Evolutionary conservation across 2,888 invertebrate species (phyloP).

Genomic region (Notodonta dromedarius): DNA sequence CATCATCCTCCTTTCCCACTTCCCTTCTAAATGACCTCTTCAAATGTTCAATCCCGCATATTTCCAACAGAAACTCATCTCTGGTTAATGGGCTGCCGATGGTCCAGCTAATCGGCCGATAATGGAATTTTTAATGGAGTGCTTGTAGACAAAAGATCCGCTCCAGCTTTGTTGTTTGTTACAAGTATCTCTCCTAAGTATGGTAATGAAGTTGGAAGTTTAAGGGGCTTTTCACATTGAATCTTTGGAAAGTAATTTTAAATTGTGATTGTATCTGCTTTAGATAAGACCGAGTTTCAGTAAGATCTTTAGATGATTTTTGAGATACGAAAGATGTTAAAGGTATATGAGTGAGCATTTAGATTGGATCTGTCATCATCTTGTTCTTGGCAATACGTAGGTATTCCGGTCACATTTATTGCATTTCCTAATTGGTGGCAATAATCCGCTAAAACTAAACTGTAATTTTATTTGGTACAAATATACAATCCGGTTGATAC

Average conservation of each 20-base stretch:
- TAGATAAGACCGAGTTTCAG: background rate
- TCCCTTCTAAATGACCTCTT: background rate
- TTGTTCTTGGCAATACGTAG: no score
- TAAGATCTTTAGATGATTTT: no score
- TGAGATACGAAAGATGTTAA: no score
- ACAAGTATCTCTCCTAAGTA: background rate
- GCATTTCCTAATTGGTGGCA: no score
- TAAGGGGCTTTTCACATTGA: background rate
- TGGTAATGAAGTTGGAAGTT: background rate
- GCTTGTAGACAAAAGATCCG: constrained; percentile 20
- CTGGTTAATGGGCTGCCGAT: constrained; percentile 9
- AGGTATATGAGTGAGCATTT: no score
- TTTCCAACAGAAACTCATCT: constrained; percentile 10
- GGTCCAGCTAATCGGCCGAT: constrained; percentile 28
- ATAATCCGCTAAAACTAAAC: no score
- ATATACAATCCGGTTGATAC: no score
- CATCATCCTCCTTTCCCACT: background rate
- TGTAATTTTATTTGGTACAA: no score
- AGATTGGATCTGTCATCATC: no score
- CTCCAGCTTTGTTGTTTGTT: constrained; percentile 2
- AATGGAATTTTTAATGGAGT: constrained; percentile 40
- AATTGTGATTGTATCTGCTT: background rate
- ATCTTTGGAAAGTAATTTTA: background rate
- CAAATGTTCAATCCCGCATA: background rate
- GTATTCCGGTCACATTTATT: no score